Base-by-base conservation (phyloP, 2,888 invertebrate genomes). In the Allygus modestus region DNA sequence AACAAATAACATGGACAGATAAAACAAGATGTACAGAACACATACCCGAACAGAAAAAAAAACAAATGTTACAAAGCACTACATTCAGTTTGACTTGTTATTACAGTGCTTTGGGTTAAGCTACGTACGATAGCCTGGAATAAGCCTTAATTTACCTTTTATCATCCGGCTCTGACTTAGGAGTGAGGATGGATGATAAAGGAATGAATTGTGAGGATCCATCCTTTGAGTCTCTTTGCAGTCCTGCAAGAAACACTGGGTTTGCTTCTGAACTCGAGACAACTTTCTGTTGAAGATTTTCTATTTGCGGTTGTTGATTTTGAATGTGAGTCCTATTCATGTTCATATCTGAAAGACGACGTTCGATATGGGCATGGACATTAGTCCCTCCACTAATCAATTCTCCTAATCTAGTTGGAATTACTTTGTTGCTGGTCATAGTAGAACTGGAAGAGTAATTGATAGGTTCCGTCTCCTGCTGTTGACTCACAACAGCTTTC, bases 241-340 rank as follows among this genome's bases (percentile, higher is more conserved):
- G 41, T 31, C 82, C 82, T 17, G 69, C 31, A 17, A 71, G 20
- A 51, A 82, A 82, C 15, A 69, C 28, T 26, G 46, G 31, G 26
- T 69, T 84, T 88, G 90, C 83, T 86, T 87, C 85, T 23, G 86
- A 82, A 83, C 85, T 86, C 15, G 85, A 85, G 81, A 87, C 81
- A 11, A 85, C 84, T 71, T 86, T 84, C 46, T 87, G 87, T 84
- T 87, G 87, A 61, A 86, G 81, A 28, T 84, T 85, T 61, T 86
- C 85, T 15, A 15, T 41, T 82, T 82, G 82, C 12, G 69, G 15
- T 69, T 43, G 51, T 69, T 69, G 31, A 51, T 28, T 69, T 28
- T 82, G 82, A 43, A 82, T 65, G 2, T 41, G 31, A 41, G 37
- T 61, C 23, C 54, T 26, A n/a, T 31, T 28, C 43, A 51, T 9